phyloP scores from a whole-genome alignment of 2,888 invertebrate species.

The Dynastes tityus region DNA sequence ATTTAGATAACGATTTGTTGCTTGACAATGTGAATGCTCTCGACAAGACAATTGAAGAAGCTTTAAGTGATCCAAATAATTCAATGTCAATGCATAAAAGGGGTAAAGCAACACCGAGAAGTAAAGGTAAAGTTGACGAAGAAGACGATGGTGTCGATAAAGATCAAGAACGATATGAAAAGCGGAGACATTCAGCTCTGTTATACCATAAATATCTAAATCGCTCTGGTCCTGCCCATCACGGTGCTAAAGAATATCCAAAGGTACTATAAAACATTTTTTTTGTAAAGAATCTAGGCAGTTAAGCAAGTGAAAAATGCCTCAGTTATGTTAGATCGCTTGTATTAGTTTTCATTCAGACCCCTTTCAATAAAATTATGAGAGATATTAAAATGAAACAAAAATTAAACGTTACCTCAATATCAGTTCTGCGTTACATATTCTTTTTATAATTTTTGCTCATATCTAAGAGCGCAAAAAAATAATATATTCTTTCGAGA shows the following conservation, averaged over 20 bases:
- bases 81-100: conserved; percentile 57
- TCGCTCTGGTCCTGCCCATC: conserved; percentile 85
- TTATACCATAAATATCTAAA: conserved; percentile 85
- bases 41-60: conserved; percentile 63
- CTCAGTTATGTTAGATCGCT: too few relatives aligned
- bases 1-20: conserved; percentile 75
- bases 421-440: too few relatives aligned
- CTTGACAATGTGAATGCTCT: conserved; percentile 62
- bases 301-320: too few relatives aligned
- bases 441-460: too few relatives aligned
- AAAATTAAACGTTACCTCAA: too few relatives aligned
- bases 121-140: conserved; percentile 63
- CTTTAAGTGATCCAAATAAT: conserved; percentile 61
- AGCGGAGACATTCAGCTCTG: conserved; percentile 77
- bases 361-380: too few relatives aligned
- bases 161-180: conserved; percentile 81
- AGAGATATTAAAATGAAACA: too few relatives aligned
- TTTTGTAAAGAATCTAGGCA: not conserved
- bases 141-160: conserved; percentile 69
- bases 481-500: too few relatives aligned
- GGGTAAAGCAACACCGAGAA: conserved; percentile 51
- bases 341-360: too few relatives aligned
- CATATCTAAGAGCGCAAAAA: too few relatives aligned
- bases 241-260: conserved; percentile 88
- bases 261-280: conserved; percentile 72